Percentiles rank a stretch among this genome's conserved stretches.
Conservation (phyloP, 2,888 invertebrate genomes). For the Colletes collaris region DNA sequence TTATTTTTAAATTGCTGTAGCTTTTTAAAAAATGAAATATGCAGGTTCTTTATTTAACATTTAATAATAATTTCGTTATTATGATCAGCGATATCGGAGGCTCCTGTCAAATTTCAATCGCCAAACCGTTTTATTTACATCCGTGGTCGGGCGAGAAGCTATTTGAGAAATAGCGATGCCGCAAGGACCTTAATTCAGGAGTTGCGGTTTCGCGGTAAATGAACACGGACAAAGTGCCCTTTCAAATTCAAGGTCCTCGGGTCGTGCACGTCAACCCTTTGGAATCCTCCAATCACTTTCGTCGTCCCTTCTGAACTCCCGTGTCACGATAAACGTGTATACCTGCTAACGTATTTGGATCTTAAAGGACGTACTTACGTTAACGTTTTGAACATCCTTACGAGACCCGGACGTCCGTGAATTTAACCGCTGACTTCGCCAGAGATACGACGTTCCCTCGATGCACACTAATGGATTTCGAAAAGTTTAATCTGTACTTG, state of each 20-base stretch:
- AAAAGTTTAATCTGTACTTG: conserved; percentile 59
- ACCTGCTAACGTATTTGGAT: conserved; percentile 11
- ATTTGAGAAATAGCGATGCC: background rate
- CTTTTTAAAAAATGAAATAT: too few relatives aligned
- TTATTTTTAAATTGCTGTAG: too few relatives aligned
- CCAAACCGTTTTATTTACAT: too few relatives aligned
- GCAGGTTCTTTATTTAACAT: too few relatives aligned
- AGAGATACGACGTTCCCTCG: conserved; percentile 45
- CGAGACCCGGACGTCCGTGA: conserved; percentile 61
- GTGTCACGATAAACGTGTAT: background rate
- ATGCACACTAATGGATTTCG: conserved; percentile 61
- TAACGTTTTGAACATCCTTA: conserved; percentile 48
- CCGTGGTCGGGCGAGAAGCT: background rate
- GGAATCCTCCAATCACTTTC: conserved; percentile 42
- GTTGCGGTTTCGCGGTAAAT: too few relatives aligned
- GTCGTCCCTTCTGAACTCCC: background rate
- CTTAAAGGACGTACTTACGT: conserved; percentile 41
- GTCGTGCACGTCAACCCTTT: conserved; percentile 16
- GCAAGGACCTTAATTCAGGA: too few relatives aligned
- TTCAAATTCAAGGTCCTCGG: conserved; percentile 9
- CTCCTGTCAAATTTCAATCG: too few relatives aligned
- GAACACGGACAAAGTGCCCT: conserved; percentile 5
- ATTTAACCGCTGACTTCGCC: conserved; percentile 67
- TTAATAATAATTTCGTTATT: too few relatives aligned
- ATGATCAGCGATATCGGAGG: too few relatives aligned